These are phyloP conservation scores for Azemiops feae DNA, from an alignment of 2,113 vertebrate species.

Conservation along the genomic window DNA sequence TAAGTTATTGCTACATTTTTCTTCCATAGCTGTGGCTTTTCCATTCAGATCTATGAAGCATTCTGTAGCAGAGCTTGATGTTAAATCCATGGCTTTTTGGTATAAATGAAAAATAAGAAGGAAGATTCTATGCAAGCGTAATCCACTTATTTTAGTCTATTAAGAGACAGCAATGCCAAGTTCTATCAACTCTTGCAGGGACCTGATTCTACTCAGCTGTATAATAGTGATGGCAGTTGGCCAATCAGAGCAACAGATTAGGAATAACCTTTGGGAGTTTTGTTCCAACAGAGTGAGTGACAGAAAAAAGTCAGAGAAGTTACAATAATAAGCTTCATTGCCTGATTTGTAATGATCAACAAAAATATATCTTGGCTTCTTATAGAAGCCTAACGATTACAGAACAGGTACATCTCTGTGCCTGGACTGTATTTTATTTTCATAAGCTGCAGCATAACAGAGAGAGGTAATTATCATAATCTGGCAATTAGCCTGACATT, in stretches of 20 bases:
- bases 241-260: constrained; percentile 77
- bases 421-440: constrained; percentile 78
- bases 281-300: constrained; percentile 66
- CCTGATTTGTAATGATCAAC: constrained; percentile 83
- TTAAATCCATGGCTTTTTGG: not conserved
- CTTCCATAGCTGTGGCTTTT: not conserved
- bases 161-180: constrained; percentile 72
- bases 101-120: constrained; percentile 16
- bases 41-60: not conserved
- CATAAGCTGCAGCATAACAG: constrained; percentile 86
- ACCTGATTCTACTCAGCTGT: constrained; percentile 82
- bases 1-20: not conserved
- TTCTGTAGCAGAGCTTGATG: not conserved
- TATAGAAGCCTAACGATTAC: constrained; percentile 65
- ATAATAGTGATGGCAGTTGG: constrained; percentile 90
- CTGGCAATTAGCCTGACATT: constrained; percentile 91
- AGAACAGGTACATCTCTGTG: constrained; percentile 69
- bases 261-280: constrained; percentile 71
- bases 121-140: constrained; percentile 37
- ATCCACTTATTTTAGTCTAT: constrained; percentile 55
- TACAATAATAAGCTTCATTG: constrained; percentile 74
- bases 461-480: constrained; percentile 92
- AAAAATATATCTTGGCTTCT: constrained; percentile 75
- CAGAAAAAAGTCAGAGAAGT: constrained; percentile 44
- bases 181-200: constrained; percentile 76